A percentile compares a stretch with the other conserved stretches of the same genome.
phyloP scores from a whole-genome alignment of 2,113 vertebrate species.

The Suncus etruscus region DNA sequence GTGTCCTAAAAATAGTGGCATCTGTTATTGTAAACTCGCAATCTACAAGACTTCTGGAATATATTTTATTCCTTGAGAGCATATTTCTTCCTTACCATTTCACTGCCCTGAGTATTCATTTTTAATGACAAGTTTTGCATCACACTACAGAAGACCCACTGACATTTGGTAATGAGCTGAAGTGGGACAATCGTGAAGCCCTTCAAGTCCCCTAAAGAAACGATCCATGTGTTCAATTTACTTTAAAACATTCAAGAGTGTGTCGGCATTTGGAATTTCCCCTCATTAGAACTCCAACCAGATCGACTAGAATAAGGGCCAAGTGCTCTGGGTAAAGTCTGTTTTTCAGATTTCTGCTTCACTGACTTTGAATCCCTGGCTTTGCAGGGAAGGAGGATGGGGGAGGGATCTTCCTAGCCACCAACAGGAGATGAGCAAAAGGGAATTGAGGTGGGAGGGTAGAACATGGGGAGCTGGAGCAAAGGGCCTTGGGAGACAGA shows the following conservation, averaged over 20 bases:
- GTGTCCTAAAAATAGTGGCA: not conserved
- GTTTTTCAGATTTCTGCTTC: conserved; percentile 78
- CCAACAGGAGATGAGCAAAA: conserved; percentile 65
- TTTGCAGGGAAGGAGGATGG: conserved; percentile 69
- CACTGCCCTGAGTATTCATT: not conserved
- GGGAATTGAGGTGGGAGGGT: conserved; percentile 81
- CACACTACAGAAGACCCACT: conserved; percentile 17
- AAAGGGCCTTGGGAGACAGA: conserved; percentile 88
- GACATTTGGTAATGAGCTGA: conserved; percentile 49
- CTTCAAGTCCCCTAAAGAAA: conserved; percentile 42
- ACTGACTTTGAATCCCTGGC: conserved; percentile 76
- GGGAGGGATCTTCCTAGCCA: conserved; percentile 46
- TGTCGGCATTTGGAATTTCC: conserved; percentile 72
- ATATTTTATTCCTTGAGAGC: conserved; percentile 14
- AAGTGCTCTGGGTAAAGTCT: conserved; percentile 76
- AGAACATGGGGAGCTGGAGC: conserved; percentile 80
- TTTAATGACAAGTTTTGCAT: conserved; percentile 47
- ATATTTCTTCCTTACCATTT: conserved; percentile 7
- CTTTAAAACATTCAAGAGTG: conserved; percentile 71
- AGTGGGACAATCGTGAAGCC: not conserved
- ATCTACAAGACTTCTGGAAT: not conserved
- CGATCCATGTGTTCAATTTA: conserved; percentile 47
- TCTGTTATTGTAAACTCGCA: not conserved
- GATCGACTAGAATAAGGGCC: conserved; percentile 71
- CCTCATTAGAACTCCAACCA: conserved; percentile 76